Base-by-base conservation (phyloP, 2,113 vertebrate species). In the Cochlearius cochlearius region DNA sequence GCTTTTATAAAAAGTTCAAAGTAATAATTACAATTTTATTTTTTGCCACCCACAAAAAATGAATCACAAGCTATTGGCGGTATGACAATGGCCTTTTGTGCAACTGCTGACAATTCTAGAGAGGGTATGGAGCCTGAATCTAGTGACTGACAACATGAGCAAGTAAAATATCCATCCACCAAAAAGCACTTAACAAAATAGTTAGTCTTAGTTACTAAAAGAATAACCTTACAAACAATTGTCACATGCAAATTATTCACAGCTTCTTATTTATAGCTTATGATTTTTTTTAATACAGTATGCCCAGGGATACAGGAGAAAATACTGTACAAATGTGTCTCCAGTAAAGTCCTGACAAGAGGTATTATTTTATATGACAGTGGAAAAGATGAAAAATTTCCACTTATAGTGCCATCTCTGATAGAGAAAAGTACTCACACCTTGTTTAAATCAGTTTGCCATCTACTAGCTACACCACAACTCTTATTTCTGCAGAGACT, bases 21-120 rank as follows among this genome's bases (percentile, higher is more conserved):
- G 88, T 16, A 90, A 67, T 95, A 92, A 95, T 95, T 79, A 76
- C 66, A 49, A 75, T 75, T 93, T 88, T 88, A 74, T 91, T 96
- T 94, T 82, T 94, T 5, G 2, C 88, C 92, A 90, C 90, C 85
- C 58, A 93, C 92, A 68, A 91, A 79, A 83, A 88, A 56, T 69
- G 81, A 97, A 95, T 96, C 96, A 94, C 55, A 45, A 72, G 45
- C 38, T 86, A 29, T 66, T 88, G 0, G 5, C 5, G 4, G 53
- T 19, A 36, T 36, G 41, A 82, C 92, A 94, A 89, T 10, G 39
- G 90, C 55, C 78, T 69, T 89, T 90, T 92, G 63, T 90, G 75
- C 78, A 83, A 62, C 49, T 50, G 58, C 81, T 90, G 96, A 71
- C 67, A 79, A 32, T 10, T 66, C 76, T 5, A 16, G 84, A 73